These are phyloP conservation scores for Melipona bicolor DNA, from an alignment of 2,888 invertebrate species.

Conservation along the genomic window DNA sequence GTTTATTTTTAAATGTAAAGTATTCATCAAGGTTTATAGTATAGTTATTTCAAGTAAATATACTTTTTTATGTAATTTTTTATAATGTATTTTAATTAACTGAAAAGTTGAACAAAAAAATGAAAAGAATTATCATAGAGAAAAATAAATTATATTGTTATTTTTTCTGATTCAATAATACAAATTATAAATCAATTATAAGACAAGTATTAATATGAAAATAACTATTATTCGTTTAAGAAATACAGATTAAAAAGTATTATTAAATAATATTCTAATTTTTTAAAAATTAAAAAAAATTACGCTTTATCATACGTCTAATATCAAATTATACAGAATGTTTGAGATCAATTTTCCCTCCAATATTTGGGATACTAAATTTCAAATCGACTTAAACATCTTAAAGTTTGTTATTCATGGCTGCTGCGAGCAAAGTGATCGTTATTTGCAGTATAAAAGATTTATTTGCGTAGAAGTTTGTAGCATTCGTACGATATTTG, in stretches of 20 bases:
- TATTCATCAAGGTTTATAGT: neutral
- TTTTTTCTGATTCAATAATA: neutral
- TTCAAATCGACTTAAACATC: neutral
- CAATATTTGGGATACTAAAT: neutral
- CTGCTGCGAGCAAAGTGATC: neutral
- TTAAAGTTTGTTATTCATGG: neutral
- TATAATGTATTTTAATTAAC: neutral
- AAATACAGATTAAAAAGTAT: no score
- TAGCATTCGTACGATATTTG: conserved; percentile 39
- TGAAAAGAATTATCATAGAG: neutral
- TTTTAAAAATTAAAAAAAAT: no score
- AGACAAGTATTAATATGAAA: neutral
- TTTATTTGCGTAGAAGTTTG: conserved; percentile 16
- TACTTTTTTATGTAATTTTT: neutral
- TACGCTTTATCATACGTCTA: neutral
- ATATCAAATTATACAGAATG: neutral
- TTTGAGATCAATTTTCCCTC: neutral
- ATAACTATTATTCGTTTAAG: neutral
- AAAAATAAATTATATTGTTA: neutral
- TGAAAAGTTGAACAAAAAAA: neutral
- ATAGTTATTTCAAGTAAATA: neutral
- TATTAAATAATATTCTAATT: no score
- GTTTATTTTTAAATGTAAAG: neutral
- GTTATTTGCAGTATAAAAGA: neutral
- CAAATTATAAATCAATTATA: neutral